These are phyloP conservation scores for Caenorhabditis zanzibari DNA, from an alignment of 2,888 invertebrate species.

Conservation along the genomic window DNA sequence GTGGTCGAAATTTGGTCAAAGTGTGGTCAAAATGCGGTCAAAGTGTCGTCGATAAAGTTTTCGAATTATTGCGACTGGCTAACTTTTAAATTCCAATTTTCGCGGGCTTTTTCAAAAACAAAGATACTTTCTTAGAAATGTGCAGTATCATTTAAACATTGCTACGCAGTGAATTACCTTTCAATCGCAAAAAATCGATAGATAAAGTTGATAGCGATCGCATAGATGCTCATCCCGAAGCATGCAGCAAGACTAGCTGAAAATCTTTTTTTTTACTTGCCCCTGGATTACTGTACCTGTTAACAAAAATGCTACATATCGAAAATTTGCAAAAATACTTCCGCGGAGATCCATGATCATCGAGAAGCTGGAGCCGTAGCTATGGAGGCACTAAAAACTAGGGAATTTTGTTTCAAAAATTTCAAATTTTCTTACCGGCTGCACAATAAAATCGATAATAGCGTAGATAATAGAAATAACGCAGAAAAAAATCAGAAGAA, in stretches of 20 bases:
- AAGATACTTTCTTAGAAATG: too few relatives aligned
- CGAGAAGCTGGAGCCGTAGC: neutral
- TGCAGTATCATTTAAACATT: too few relatives aligned
- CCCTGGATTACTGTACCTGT: neutral
- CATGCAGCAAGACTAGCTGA: conserved; percentile 20
- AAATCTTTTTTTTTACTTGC: neutral
- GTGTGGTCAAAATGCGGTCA: too few relatives aligned
- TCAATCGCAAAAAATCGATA: conserved; percentile 47
- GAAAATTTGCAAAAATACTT: neutral
- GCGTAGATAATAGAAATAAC: conserved; percentile 19
- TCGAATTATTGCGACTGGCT: too few relatives aligned
- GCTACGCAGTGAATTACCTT: too few relatives aligned
- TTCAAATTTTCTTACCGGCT: conserved; percentile 7
- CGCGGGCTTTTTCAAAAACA: too few relatives aligned
- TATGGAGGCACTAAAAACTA: conserved; percentile 4
- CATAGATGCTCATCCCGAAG: conserved; percentile 39
- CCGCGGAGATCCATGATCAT: conserved; percentile 13
- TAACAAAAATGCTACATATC: neutral
- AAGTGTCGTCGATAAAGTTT: too few relatives aligned
- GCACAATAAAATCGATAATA: neutral
- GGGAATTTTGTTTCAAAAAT: too few relatives aligned
- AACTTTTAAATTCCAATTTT: too few relatives aligned
- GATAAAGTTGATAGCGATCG: conserved; percentile 39
- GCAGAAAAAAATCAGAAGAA: conserved; percentile 24
- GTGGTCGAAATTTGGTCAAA: too few relatives aligned